Base-by-base conservation (phyloP, 2,113 vertebrate species). In the Xenopus borealis region DNA sequence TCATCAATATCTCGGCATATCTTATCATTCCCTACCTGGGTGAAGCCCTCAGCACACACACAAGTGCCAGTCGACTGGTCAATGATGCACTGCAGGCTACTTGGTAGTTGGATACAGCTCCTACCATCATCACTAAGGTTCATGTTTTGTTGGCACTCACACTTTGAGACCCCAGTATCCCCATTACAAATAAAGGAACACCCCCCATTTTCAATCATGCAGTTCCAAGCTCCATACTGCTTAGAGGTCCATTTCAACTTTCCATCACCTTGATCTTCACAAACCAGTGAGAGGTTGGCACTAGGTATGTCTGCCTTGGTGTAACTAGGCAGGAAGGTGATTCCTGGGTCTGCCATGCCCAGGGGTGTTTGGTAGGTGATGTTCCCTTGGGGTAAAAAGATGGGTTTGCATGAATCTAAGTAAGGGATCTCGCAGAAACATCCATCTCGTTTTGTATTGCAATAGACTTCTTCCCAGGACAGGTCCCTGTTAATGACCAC, bases 381-480 rank as follows among this genome's bases (percentile, higher is more conserved):
- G 0, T 0, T 3, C 0, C 61, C 53, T 0, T 2, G 2, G 40
- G 66, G n/a, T 9, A 72, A 6, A 0, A 0, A 0, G 47, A 91
- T 78, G 2, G 78, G 74, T 0, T n/a, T 64, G 82, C 92, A 92
- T 65, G 81, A 84, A 30, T 67, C 72, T 0, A 18, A 1, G 67
- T 86, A 91, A 73, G 40, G 78, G 79, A 88, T 86, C 82, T 92
- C 88, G 72, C 91, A 93, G 65, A 93, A 80, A 75, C 88, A 87
- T 27, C 91, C 88, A 11, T 87, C 81, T 16, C 83, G 80, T 33
- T 81, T 16, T 0, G 1, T 20, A 0, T 78, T 14, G 77, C 92
- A 91, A 0, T 0, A 12, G 66, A 66, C 72, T 10, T 83, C 85
- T 63, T 85, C 79, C 92, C 92, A 93, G 8, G 0, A 61, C 9